Evolutionary conservation across 2,888 invertebrate species (phyloP), one percentile per base, ranked within the genome.

Genomic region (Agrilus biguttatus): DNA sequence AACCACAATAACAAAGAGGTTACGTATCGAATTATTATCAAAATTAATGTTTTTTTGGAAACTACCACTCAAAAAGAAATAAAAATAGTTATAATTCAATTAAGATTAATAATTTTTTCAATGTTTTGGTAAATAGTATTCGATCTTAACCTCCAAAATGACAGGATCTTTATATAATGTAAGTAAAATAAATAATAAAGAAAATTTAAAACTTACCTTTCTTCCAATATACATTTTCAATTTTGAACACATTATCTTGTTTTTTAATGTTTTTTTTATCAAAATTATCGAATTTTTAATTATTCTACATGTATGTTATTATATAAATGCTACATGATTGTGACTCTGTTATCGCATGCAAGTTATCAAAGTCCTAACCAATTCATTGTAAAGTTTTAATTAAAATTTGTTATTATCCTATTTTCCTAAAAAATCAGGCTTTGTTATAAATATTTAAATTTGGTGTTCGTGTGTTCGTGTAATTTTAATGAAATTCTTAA

Each of bases 161-260:
- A 36, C 14, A 19, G 14, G 23, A 13, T 12, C 44, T 49, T 28
- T n/a, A 14, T 14, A 28, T 14, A 14, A n/a, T 37, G 13, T 41
- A 33, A 32, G 23, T 28, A 44, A 34, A 33, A 34, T 37, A 39
- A 41, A 37, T 36, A 33, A 5, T 7, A 7, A 3, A 21, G 6
- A 21, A 21, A 21, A 21, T 21, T n/a, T 21, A 2, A 35, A 39
- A 38, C 49, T 53, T 56, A 63, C 65, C 57, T 65, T 65, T 40
- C 63, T 55, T 36, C 63, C 63, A 40, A 66, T 48, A 47, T 65
- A 64, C 34, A 65, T 49, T 56, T 65, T 65, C 42, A 66, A 52
- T 57, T 65, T 65, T 41, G 59, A 56, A 10, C 63, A 59, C 66
- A 66, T 66, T 43, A 8, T 51, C 40, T 39, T 42, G 28, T 28